Conservation (phyloP, 2,113 vertebrate genomes). For the Cryptomyrus ogoouensis region DNA sequence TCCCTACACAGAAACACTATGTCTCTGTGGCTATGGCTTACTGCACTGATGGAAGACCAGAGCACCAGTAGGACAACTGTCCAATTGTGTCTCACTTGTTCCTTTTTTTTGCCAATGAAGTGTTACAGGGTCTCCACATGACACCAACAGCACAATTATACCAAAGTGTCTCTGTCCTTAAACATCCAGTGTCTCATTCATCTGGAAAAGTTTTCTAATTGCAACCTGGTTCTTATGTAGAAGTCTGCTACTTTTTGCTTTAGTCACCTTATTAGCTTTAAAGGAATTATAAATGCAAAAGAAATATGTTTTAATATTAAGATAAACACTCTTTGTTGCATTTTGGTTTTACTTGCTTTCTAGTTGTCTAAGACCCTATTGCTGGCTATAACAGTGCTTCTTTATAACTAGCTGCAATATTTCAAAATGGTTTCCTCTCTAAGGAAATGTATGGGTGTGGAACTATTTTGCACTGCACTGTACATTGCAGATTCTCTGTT, state of each 20-base stretch:
- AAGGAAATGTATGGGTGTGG: neutral
- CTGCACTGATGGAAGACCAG: neutral
- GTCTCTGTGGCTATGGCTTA: neutral
- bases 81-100: neutral
- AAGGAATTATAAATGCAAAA: neutral
- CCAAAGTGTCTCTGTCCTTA: neutral
- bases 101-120: neutral
- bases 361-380: neutral
- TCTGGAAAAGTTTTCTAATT: neutral
- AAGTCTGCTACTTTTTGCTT: neutral
- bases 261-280: neutral
- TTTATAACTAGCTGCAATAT: neutral
- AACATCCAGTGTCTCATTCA: neutral
- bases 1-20: neutral
- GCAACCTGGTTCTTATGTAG: neutral
- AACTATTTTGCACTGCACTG: neutral
- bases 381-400: neutral
- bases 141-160: neutral
- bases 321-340: neutral
- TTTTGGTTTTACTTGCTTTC: neutral
- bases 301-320: neutral
- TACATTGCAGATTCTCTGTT: neutral
- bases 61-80: neutral
- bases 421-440: neutral
- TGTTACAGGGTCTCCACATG: neutral